phyloP scores from a whole-genome alignment of 1,140 invertebrate species.

The Drosophila obscura region DNA sequence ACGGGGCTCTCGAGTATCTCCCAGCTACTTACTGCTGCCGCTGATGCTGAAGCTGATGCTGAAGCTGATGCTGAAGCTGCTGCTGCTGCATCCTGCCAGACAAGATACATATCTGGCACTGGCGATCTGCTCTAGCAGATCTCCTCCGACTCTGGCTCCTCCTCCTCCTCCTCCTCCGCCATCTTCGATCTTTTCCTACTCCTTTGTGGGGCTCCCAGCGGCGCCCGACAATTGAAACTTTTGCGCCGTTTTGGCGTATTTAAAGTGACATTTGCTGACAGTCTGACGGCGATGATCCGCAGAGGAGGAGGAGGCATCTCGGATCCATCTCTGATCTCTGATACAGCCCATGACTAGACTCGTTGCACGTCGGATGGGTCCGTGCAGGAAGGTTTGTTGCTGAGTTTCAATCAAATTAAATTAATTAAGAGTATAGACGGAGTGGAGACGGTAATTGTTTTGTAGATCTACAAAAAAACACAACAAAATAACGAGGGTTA shows the following conservation, averaged over 20 bases:
- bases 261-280: slow-evolving; percentile 81
- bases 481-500: neutral
- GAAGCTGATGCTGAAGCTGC: neutral
- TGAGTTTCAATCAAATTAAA: slow-evolving; percentile 54
- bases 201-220: slow-evolving; percentile 43
- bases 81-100: slow-evolving; percentile 52
- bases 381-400: slow-evolving; percentile 32
- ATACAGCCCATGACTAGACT: slow-evolving; percentile 24
- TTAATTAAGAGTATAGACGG: slow-evolving; percentile 72
- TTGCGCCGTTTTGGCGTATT: slow-evolving; percentile 80
- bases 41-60: slow-evolving; percentile 9
- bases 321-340: slow-evolving; percentile 18
- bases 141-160: neutral
- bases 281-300: slow-evolving; percentile 49
- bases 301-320: slow-evolving; percentile 3
- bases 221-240: slow-evolving; percentile 78
- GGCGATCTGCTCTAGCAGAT: slow-evolving; percentile 36
- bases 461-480: slow-evolving; percentile 40
- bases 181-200: slow-evolving; percentile 23
- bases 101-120: slow-evolving; percentile 48
- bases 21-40: slow-evolving; percentile 45
- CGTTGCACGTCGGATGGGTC: slow-evolving; percentile 13
- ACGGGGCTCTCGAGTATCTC: slow-evolving; percentile 32
- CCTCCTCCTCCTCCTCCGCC: neutral
- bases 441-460: slow-evolving; percentile 65